Evolutionary conservation across 2,797 vertebrate species (phyloP).

Genomic region (Karalla daura): DNA sequence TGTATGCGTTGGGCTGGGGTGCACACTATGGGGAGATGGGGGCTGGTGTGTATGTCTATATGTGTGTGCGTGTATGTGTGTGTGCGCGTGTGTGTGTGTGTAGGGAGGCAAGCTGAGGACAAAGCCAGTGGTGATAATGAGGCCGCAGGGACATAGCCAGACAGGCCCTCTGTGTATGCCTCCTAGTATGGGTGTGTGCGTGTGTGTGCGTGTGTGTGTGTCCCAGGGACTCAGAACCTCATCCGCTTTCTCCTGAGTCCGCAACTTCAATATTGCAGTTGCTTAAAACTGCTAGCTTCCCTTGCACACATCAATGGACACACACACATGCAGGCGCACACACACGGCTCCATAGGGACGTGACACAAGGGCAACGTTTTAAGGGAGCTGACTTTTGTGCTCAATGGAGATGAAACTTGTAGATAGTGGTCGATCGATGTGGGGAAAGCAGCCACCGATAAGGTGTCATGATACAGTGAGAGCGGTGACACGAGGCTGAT

Average conservation of each 20-base stretch:
- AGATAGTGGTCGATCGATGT: slow-evolving; percentile 49
- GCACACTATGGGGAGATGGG: slow-evolving; percentile 77
- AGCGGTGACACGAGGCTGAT: not conserved
- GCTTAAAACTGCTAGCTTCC: slow-evolving; percentile 71
- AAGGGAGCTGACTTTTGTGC: slow-evolving; percentile 62
- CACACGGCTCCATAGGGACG: slow-evolving; percentile 56
- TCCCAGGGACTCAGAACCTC: slow-evolving; percentile 67
- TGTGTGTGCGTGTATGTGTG: slow-evolving; percentile 45
- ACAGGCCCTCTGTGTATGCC: slow-evolving; percentile 75
- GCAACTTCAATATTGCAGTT: slow-evolving; percentile 78
- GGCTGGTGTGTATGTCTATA: slow-evolving; percentile 63
- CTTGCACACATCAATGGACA: slow-evolving; percentile 68
- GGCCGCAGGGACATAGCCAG: slow-evolving; percentile 83
- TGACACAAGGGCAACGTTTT: slow-evolving; percentile 64
- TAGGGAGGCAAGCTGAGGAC: slow-evolving; percentile 79
- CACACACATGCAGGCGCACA: slow-evolving; percentile 38
- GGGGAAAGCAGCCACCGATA: slow-evolving; percentile 18
- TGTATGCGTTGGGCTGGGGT: slow-evolving; percentile 80
- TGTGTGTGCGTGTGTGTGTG: slow-evolving; percentile 39
- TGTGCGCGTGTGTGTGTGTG: slow-evolving; percentile 65
- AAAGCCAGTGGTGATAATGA: slow-evolving; percentile 85
- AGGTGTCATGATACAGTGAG: slow-evolving; percentile 39
- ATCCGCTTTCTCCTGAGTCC: slow-evolving; percentile 75
- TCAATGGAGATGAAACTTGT: slow-evolving; percentile 45
- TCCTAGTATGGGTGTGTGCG: slow-evolving; percentile 29